Percentiles rank a stretch among this genome's conserved stretches.
phyloP scores from a whole-genome alignment of 2,888 invertebrate genomes.

The Melinopterus prodromus region DNA sequence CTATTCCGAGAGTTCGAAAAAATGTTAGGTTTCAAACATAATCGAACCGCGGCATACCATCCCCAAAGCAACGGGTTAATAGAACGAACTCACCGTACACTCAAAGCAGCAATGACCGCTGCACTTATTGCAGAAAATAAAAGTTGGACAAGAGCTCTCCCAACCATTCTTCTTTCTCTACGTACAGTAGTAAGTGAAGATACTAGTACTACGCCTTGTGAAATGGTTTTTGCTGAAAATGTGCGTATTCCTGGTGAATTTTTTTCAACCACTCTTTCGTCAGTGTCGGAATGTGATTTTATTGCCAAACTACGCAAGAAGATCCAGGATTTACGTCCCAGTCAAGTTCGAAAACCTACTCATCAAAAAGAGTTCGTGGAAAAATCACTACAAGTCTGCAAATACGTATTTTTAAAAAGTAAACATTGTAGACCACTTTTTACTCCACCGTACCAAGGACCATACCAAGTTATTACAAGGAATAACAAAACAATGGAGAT shows the following conservation, averaged over 20 bases:
- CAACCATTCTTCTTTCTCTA: conserved; percentile 35
- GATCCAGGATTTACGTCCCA: not conserved
- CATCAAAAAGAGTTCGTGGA: not conserved
- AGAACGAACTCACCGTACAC: conserved; percentile 40
- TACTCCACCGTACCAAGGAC: not conserved
- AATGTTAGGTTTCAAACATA: conserved; percentile 31
- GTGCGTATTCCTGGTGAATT: conserved; percentile 35
- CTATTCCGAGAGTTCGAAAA: not conserved
- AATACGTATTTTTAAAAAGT: not conserved
- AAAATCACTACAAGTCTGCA: not conserved
- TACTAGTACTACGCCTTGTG: conserved; percentile 26
- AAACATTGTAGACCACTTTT: not conserved
- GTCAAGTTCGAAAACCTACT: not conserved
- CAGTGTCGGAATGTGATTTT: not conserved
- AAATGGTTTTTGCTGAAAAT: conserved; percentile 28
- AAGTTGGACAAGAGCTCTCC: conserved; percentile 37
- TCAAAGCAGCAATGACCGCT: conserved; percentile 38
- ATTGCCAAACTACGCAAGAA: not conserved
- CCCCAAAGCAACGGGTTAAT: conserved; percentile 43
- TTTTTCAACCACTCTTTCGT: not conserved
- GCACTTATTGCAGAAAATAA: conserved; percentile 18
- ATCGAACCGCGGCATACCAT: conserved; percentile 41
- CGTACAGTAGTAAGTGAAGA: conserved; percentile 32
- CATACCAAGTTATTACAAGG: not conserved
- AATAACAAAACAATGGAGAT: not conserved